phyloP scores from a whole-genome alignment of 2,888 invertebrate species.

The Eupithecia subfuscata region DNA sequence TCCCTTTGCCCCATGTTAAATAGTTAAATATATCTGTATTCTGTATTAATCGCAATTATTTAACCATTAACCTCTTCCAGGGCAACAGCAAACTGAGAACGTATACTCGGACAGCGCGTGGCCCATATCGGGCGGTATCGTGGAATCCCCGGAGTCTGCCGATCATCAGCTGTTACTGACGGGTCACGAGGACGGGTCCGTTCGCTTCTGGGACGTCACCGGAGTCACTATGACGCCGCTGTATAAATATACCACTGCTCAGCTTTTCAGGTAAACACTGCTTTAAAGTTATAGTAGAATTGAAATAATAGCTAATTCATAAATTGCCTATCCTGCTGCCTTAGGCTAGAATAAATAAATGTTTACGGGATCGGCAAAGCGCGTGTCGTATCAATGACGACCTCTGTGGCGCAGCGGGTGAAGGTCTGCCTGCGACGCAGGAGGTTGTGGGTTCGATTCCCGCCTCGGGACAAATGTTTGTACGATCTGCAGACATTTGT shows the following conservation, averaged over 20 bases:
- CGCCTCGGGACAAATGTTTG: too few relatives aligned
- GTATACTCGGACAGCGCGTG: constrained; percentile 90
- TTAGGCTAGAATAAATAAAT: too few relatives aligned
- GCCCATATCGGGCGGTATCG: constrained; percentile 94
- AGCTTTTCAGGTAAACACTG: constrained; percentile 86
- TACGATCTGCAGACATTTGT: too few relatives aligned
- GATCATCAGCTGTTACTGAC: constrained; percentile 85
- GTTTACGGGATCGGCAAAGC: too few relatives aligned
- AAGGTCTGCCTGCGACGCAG: too few relatives aligned
- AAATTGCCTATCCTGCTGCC: neutral
- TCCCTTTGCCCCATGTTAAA: too few relatives aligned
- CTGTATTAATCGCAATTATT: neutral
- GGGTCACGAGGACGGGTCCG: constrained; percentile 98
- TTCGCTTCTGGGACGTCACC: constrained; percentile 97
- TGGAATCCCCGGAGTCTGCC: constrained; percentile 71
- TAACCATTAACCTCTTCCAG: constrained; percentile 49
- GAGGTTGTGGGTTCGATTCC: too few relatives aligned
- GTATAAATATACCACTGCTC: constrained; percentile 92
- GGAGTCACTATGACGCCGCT: constrained; percentile 92
- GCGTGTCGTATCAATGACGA: too few relatives aligned
- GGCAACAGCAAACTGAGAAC: constrained; percentile 85
- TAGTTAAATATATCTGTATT: too few relatives aligned
- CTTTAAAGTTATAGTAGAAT: too few relatives aligned
- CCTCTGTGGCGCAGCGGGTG: too few relatives aligned
- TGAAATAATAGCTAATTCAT: neutral